Evolutionary conservation across 1,140 invertebrate genomes (phyloP), one percentile per base, ranked within the genome.

Genomic region (Brachionus rubens): DNA sequence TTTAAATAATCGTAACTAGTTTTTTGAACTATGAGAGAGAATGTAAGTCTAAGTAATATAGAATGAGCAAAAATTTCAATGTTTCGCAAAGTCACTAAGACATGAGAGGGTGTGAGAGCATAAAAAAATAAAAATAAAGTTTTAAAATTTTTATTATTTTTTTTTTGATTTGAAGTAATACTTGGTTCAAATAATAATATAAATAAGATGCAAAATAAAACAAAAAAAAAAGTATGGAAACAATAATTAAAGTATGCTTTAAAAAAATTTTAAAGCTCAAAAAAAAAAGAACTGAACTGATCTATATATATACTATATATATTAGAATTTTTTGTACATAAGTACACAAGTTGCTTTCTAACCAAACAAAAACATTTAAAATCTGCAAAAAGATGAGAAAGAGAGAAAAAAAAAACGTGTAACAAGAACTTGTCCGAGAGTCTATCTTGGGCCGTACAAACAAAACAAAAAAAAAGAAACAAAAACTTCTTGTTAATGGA

Each of bases 401-500:
- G n/a, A 54, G 14, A 54, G 28, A 0, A 54, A 54, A 26, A 54
- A 48, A 12, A n/a, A 2, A n/a, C n/a, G 41, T 5, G 10, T 43
- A n/a, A 12, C 1, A 12, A n/a, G 41, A 43, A 43, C 10, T 43
- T 43, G 41, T 10, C 41, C 41, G n/a, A 43, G 10, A 12, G 21
- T 24, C 48, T 21, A 6, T 16, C 21, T 52, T 52, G 21, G 48
- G 28, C 48, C 48, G 19, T 24, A 21, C 16, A 28, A n/a, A 36
- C 33, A 14, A 12, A 56, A 28, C 19, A 28, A 54, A 26, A 30
- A 30, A 56, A 56, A 56, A 56, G 24, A 56, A 56, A 56, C 52
- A 56, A 56, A 56, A 56, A 56, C 52, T 30, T 56, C 26, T 56
- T 21, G 52, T 26, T 56, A 9, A 56, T 56, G 52, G 52, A 56